These are phyloP conservation scores for Hoplostethus atlanticus DNA, from an alignment of 2,797 vertebrate genomes.

Conservation along the genomic window DNA sequence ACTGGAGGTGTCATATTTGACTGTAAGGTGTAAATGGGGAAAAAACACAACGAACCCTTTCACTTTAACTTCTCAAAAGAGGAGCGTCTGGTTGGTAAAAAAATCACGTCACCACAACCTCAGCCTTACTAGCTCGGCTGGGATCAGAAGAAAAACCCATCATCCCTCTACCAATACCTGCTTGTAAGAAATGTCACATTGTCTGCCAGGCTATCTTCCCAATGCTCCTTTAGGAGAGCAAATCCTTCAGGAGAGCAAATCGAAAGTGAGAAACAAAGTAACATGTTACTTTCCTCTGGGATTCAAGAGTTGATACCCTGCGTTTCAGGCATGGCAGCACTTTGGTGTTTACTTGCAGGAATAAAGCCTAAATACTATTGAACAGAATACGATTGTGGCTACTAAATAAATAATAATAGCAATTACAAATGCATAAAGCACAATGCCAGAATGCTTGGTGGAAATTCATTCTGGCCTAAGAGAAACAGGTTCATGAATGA, in stretches of 20 bases:
- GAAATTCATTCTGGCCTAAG: neutral
- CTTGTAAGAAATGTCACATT: constrained; percentile 64
- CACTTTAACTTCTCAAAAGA: constrained; percentile 18
- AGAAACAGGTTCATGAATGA: too few relatives aligned
- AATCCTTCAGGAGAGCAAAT: too few relatives aligned
- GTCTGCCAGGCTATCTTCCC: constrained; percentile 39
- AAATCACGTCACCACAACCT: constrained; percentile 26
- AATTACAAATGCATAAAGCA: too few relatives aligned
- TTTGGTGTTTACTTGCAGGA: too few relatives aligned
- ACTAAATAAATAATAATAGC: too few relatives aligned
- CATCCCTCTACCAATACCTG: constrained; percentile 41
- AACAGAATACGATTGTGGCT: too few relatives aligned
- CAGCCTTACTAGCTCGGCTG: constrained; percentile 2
- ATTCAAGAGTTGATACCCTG: neutral
- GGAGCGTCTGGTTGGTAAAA: constrained; percentile 39
- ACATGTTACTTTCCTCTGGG: neutral
- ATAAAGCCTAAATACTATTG: too few relatives aligned
- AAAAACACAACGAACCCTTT: neutral
- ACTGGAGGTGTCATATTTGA: neutral
- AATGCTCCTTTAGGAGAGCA: constrained; percentile 31
- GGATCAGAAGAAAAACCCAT: constrained; percentile 61
- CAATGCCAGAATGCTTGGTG: neutral
- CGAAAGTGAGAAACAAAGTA: too few relatives aligned
- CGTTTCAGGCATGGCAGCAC: too few relatives aligned
- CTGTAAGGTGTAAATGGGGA: neutral